These are phyloP conservation scores for Drosophila novamexicana DNA, from an alignment of 1,140 invertebrate genomes.

Conservation along the genomic window DNA sequence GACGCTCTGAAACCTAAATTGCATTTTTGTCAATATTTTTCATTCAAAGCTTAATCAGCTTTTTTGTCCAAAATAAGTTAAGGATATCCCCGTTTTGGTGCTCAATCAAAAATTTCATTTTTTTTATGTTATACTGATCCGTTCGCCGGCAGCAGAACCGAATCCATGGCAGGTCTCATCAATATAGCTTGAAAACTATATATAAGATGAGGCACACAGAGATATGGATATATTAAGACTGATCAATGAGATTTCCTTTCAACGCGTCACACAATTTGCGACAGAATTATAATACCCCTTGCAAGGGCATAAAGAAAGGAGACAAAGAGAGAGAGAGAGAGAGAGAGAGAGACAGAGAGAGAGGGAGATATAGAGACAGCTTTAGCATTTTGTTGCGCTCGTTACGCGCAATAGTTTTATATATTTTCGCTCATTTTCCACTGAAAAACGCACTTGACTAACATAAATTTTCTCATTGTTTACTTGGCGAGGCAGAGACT, in stretches of 20 bases:
- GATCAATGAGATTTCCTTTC: no score
- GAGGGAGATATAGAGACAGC: background rate
- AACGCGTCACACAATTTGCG: background rate
- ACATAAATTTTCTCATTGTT: conserved; percentile 83
- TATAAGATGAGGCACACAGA: background rate
- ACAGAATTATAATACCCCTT: background rate
- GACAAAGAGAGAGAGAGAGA: background rate
- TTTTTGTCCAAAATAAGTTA: no score
- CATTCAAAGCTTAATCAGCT: no score
- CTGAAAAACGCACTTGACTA: conserved; percentile 81
- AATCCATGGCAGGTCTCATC: no score
- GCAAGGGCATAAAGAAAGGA: background rate
- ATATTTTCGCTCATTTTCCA: conserved; percentile 78
- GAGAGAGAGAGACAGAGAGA: background rate
- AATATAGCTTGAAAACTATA: no score
- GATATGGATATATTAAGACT: background rate
- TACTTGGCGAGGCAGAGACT: conserved; percentile 52
- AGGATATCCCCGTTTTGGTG: no score
- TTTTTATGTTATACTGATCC: no score
- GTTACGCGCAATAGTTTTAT: conserved; percentile 72
- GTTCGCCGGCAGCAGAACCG: no score
- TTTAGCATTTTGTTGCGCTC: conserved; percentile 45
- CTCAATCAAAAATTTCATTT: no score
- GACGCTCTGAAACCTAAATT: no score
- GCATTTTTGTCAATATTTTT: no score